A percentile compares a stretch with the other conserved stretches of the same genome.
Conservation (phyloP, 2,888 invertebrate genomes). For the Habrosyne pyritoides region DNA sequence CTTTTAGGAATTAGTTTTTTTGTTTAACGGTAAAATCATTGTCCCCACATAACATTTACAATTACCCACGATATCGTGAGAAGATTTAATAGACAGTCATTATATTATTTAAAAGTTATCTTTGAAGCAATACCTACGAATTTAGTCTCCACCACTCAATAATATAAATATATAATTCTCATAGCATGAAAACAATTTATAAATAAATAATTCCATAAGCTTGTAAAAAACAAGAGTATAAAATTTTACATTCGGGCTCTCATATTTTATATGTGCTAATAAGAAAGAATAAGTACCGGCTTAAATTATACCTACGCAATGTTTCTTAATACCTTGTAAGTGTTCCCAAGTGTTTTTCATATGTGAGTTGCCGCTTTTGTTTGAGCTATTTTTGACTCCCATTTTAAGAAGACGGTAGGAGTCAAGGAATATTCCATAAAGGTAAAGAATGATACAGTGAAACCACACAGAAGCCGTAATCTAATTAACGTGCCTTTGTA, state of each 20-base stretch:
- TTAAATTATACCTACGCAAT: too few relatives aligned
- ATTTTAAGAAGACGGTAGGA: too few relatives aligned
- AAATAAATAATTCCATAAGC: not conserved
- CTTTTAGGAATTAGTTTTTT: not conserved
- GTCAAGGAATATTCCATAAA: not conserved
- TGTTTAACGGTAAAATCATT: not conserved
- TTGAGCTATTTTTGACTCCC: too few relatives aligned
- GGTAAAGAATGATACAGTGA: not conserved
- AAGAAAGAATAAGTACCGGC: not conserved
- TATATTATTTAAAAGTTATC: not conserved
- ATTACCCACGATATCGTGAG: not conserved
- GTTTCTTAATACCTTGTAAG: too few relatives aligned
- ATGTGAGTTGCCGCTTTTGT: too few relatives aligned
- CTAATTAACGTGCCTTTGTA: constrained; percentile 7
- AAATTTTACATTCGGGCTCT: not conserved
- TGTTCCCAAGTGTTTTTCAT: too few relatives aligned
- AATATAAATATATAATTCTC: too few relatives aligned
- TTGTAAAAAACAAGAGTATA: not conserved
- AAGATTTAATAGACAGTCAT: not conserved
- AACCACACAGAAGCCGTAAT: not conserved
- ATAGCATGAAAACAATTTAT: not conserved
- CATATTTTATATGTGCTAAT: not conserved
- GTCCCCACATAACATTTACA: not conserved
- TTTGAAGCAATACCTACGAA: not conserved
- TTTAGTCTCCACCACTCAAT: not conserved